phyloP scores from a whole-genome alignment of 53 echinoderm and acorn worm species.

The Paelopatides confundens region DNA sequence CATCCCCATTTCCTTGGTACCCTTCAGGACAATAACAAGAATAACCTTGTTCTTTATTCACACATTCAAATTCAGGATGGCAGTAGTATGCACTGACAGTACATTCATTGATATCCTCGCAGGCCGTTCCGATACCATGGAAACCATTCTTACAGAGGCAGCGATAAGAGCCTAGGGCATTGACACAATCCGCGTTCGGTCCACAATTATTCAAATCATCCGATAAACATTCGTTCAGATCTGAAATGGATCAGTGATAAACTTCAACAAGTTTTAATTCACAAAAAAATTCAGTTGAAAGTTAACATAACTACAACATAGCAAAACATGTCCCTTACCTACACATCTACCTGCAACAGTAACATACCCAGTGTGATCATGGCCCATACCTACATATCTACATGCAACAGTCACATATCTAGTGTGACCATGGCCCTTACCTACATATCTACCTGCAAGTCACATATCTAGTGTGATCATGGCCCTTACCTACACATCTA shows the following conservation, averaged over 20 bases:
- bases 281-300: too few species aligned
- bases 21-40: conserved; percentile 37
- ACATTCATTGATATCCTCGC: conserved; percentile 24
- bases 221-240: conserved; percentile 38
- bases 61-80: conserved; percentile 35
- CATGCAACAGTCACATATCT: not conserved
- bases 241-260: not conserved
- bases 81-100: conserved; percentile 39
- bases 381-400: not conserved
- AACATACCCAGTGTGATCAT: not conserved
- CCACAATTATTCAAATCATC: conserved; percentile 27
- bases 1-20: conserved; percentile 19
- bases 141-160: conserved; percentile 36
- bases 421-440: not conserved
- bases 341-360: not conserved
- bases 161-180: not conserved
- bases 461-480: not conserved
- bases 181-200: conserved; percentile 18
- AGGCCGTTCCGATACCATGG: not conserved
- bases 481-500: not conserved
- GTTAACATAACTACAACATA: not conserved
- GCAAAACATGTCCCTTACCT: not conserved
- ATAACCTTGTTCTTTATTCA: conserved; percentile 16
- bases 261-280: too few species aligned
- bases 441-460: not conserved